phyloP scores from a whole-genome alignment of 2,113 vertebrate genomes.

The Pseudopipra pipra region DNA sequence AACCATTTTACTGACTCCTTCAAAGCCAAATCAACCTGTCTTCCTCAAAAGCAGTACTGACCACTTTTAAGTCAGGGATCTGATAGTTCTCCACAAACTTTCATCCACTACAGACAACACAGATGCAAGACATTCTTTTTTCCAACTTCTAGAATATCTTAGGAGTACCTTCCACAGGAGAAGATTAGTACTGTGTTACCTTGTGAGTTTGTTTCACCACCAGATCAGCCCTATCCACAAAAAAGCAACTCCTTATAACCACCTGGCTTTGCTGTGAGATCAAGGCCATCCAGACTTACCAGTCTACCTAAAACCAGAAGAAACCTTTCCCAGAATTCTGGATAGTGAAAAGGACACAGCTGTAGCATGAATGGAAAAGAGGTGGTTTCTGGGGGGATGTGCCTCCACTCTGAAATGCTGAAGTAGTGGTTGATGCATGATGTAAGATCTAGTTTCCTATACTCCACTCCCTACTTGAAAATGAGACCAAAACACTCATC shows the following conservation, averaged over 20 bases:
- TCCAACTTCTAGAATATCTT: not conserved
- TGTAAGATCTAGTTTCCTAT: not conserved
- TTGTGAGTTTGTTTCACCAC: not conserved
- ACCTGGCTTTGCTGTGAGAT: not conserved
- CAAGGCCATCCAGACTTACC: not conserved
- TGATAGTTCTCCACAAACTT: not conserved
- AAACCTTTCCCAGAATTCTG: not conserved
- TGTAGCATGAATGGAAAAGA: not conserved
- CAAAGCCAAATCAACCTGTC: not conserved
- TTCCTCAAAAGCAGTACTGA: not conserved
- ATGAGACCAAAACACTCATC: not conserved
- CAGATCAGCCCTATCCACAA: not conserved
- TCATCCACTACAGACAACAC: not conserved
- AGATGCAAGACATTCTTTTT: not conserved
- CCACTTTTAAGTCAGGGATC: not conserved
- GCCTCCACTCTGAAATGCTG: not conserved
- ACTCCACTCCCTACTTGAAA: not conserved
- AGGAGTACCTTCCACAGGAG: not conserved
- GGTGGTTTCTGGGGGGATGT: not conserved
- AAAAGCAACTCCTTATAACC: not conserved
- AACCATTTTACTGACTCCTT: not conserved
- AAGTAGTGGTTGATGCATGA: not conserved
- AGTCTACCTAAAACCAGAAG: not conserved
- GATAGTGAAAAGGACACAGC: not conserved
- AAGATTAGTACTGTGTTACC: not conserved